Evolutionary conservation across 2,113 vertebrate species (phyloP), one percentile per base, ranked within the genome.

Genomic region (Pterocles gutturalis): DNA sequence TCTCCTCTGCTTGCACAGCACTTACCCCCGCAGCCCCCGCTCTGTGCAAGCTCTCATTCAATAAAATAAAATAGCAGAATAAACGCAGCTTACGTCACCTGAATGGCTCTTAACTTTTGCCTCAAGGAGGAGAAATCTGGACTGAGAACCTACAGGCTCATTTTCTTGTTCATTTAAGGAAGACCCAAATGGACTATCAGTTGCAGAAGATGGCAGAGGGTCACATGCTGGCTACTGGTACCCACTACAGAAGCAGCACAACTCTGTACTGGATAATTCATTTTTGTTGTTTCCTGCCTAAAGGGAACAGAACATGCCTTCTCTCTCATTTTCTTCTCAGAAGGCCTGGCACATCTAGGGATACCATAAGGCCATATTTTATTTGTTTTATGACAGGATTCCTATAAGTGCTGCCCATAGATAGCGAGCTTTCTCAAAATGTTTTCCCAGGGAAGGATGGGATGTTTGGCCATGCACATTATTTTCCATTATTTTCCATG

Each of bases 1-100:
- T 26, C 17, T 58, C 20, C 33, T 60, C 25, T 20, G 43, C 43
- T 71, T 87, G 48, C 34, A 54, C 22, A 66, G 57, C 43, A 26
- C 46, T 11, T 58, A 31, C 17, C 19, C 4, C 20, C 33, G 22
- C 4, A 69, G 18, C 41, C 34, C 28, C 26, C 1, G 0, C 6
- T 14, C 36, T 1, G 0, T 29, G 19, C 34, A 4, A 21, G 8
- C 1, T 5, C n/a, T 78, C 51, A 55, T 55, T 51, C 46, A 45
- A 49, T 13, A 26, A 22, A 48, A 61, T 24, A 34, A 66, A 55
- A 38, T 11, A 53, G 14, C 28, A 28, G 53, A 58, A 75, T 49
- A 34, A 60, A 64, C 24, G 29, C 57, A 41, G 33, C 12, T 31
- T 33, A 5, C 0, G 0, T 51, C 12, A 76, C 58, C 36, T n/a